These are phyloP conservation scores for Lingula anatina DNA, from an alignment of 2,888 invertebrate genomes.

Conservation along the genomic window DNA sequence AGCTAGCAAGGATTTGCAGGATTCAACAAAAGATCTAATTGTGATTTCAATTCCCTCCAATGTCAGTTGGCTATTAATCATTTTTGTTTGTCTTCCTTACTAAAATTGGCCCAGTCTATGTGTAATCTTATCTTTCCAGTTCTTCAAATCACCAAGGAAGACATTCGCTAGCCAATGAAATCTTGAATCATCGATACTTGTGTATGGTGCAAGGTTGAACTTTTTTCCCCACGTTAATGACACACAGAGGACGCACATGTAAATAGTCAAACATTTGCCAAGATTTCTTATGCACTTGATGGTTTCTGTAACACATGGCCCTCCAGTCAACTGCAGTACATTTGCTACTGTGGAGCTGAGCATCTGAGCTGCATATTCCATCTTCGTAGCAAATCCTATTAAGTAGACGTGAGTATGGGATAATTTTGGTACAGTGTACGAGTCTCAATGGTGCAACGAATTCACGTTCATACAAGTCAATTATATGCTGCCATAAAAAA, in stretches of 20 bases:
- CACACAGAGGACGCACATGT: not conserved
- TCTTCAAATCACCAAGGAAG: not conserved
- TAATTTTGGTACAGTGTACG: conserved; percentile 11
- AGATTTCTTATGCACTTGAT: not conserved
- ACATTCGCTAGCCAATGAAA: not conserved
- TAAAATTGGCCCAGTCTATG: not conserved
- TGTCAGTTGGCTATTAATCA: not conserved
- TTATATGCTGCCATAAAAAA: conserved; percentile 7
- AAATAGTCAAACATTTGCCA: not conserved
- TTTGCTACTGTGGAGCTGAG: conserved; percentile 10
- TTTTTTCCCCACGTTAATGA: not conserved
- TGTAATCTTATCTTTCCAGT: not conserved
- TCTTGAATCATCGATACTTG: not conserved
- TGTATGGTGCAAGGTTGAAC: not conserved
- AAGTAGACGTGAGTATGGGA: conserved; percentile 7
- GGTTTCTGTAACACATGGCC: not conserved
- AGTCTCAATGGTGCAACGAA: conserved; percentile 3
- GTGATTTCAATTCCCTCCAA: not conserved
- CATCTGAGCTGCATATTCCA: conserved; percentile 6
- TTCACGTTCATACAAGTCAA: conserved; percentile 12
- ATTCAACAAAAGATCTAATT: not conserved
- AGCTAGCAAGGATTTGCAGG: not conserved
- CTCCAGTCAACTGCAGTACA: conserved; percentile 6
- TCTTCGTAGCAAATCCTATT: not conserved
- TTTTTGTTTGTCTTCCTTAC: not conserved